Conservation (phyloP, 2,797 vertebrate genomes). For the Sebastes hubbsi region DNA sequence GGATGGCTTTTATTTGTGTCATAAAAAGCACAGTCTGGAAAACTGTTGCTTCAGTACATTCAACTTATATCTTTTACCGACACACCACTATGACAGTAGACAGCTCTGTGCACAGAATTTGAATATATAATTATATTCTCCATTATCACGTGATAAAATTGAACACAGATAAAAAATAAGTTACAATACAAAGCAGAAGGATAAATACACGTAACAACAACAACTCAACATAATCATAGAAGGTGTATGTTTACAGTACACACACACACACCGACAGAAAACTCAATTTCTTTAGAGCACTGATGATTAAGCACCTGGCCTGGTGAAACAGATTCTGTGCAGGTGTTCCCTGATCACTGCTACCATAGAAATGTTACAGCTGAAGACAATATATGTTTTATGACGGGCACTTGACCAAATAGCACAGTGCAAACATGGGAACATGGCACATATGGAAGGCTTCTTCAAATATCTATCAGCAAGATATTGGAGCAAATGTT, state of each 20-base stretch:
- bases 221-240: conserved; percentile 23
- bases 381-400: conserved; percentile 58
- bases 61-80: conserved; percentile 36
- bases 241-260: background rate
- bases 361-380: conserved; percentile 66
- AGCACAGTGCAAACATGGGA: conserved; percentile 59
- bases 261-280: conserved; percentile 1
- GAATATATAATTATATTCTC: conserved; percentile 12
- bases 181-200: conserved; percentile 35
- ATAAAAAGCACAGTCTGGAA: conserved; percentile 70
- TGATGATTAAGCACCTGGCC: conserved; percentile 52
- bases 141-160: conserved; percentile 18
- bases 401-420: conserved; percentile 62
- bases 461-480: conserved; percentile 53
- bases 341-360: conserved; percentile 74
- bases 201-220: conserved; percentile 47
- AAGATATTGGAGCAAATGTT: conserved; percentile 50
- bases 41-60: conserved; percentile 59
- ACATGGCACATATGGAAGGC: conserved; percentile 68
- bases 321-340: conserved; percentile 40
- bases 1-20: conserved; percentile 73
- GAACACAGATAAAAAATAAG: conserved; percentile 30
- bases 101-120: conserved; percentile 25
- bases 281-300: conserved; percentile 33
- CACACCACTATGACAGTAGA: conserved; percentile 33